phyloP scores from a whole-genome alignment of 2,888 invertebrate species.

The Meghimatium bilineatum region DNA sequence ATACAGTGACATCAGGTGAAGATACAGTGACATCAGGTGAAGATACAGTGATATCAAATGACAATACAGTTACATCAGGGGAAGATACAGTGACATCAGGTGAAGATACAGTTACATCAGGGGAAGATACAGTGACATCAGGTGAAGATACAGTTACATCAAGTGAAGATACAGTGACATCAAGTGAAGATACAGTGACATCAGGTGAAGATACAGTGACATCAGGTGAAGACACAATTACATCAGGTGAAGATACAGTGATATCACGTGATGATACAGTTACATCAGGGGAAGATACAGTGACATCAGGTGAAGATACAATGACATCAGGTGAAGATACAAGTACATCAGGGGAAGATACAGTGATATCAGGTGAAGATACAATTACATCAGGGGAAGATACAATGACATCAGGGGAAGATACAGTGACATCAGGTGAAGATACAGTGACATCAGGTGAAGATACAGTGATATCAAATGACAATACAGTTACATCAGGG shows the following conservation, averaged over 20 bases:
- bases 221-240: neutral
- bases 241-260: neutral
- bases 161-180: neutral
- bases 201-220: neutral
- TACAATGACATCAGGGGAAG: constrained; percentile 1
- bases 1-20: neutral
- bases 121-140: neutral
- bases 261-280: neutral
- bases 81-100: neutral
- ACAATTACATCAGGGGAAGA: neutral
- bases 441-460: neutral
- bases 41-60: neutral
- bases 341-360: neutral
- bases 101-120: neutral
- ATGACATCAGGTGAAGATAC: neutral
- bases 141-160: neutral
- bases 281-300: neutral
- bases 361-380: neutral
- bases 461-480: constrained; percentile 2
- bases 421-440: neutral
- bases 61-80: neutral
- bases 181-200: neutral
- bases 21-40: neutral
- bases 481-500: neutral
- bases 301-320: neutral